Evolutionary conservation across 2,888 invertebrate genomes (phyloP).

Genomic region (Stramonita haemastoma): DNA sequence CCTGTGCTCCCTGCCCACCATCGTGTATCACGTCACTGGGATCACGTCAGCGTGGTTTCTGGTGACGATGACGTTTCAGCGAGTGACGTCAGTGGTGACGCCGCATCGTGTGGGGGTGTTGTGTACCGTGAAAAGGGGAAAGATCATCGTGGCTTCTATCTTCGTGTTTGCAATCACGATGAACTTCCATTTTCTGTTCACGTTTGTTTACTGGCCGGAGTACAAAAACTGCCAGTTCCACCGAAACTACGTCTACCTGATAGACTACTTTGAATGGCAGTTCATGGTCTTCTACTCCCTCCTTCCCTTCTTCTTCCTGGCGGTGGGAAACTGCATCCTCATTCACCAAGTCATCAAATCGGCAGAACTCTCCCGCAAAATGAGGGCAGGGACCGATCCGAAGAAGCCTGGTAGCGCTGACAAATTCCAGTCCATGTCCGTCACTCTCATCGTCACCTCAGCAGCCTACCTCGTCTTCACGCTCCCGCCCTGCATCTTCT

Average conservation of each 20-base stretch:
- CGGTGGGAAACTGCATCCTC: background rate
- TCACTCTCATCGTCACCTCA: background rate
- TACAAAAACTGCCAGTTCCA: background rate
- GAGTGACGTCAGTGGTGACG: slow-evolving; percentile 5
- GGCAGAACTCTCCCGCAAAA: background rate
- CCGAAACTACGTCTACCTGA: background rate
- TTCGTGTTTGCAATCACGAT: background rate
- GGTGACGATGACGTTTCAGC: slow-evolving; percentile 11
- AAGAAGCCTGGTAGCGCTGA: background rate
- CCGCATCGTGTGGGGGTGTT: background rate
- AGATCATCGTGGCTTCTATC: background rate
- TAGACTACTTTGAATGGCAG: background rate
- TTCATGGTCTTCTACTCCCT: background rate
- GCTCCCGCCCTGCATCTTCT: background rate
- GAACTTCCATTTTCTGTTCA: background rate
- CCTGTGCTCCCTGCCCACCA: background rate
- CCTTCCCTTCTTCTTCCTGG: background rate
- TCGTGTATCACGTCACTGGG: background rate
- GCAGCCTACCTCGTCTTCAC: background rate
- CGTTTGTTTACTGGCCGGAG: background rate
- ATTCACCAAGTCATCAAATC: background rate
- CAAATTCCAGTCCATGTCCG: background rate
- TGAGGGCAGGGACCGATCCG: background rate
- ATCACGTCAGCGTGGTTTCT: slow-evolving; percentile 1
- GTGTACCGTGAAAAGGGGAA: background rate